Base-by-base conservation (phyloP, 2,888 invertebrate genomes). In the Chydorus sphaericus region DNA sequence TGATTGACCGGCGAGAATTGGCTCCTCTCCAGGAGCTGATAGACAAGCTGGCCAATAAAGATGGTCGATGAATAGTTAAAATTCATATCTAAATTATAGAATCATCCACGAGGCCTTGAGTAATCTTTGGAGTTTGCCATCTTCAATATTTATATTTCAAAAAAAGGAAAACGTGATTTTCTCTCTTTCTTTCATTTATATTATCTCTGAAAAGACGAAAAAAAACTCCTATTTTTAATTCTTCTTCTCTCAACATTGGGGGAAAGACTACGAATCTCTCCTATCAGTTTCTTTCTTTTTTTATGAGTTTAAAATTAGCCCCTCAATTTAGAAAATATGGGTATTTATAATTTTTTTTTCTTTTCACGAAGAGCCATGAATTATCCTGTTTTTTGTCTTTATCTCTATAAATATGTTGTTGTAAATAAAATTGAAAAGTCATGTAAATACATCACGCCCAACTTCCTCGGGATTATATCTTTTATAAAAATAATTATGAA, bases 11-110 rank as follows among this genome's bases (percentile, higher is more conserved):
- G 66, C 81, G 92, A 68, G 97, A 98, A 75, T 75, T 97, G 72
- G 94, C 93, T 61, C 97, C 97, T 55, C 77, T 97, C 62, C 93
- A 96, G 72, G 96, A 97, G 73, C 79, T 97, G 63, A 97, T 98
- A 72, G 94, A 97, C 70, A 91, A 90, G 74, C 76, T 92, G 66
- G 89, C 91, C 50, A 85, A 88, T 63, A 90, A 88, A 75, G 89
- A 89, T 18, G 54, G 56, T 30, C 31, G 54, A 48, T 57, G 54
- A 44, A 54, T 38, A 39, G 30, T 48, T 48, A 39, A 31, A 48
- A 26, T 26, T 44, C 31, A 48, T 44, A 39, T 50, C 31, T 20
- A 29, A 11, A 29, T 30, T 10, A 10, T 10, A 14, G 36, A 10
- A 29, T 50, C 30, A 50, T 50, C 30, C 31, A 31, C 10, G 31